These are phyloP conservation scores for Brachionus manjavacas DNA, from an alignment of 1,140 invertebrate species.

Conservation along the genomic window DNA sequence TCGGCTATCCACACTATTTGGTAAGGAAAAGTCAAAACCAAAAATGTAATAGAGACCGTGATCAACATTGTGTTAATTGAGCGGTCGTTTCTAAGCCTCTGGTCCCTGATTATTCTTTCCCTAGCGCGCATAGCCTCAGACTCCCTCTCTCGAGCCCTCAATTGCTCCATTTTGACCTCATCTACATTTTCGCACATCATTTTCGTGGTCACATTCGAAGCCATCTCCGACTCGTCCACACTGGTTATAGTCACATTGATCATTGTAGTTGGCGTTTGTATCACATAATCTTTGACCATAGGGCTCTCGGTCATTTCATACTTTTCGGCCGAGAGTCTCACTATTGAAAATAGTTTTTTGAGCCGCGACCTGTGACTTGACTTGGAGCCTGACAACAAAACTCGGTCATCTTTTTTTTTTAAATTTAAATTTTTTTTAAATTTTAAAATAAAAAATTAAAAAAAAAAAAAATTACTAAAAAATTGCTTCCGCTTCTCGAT, in stretches of 20 bases:
- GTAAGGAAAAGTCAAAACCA: constrained; percentile 33
- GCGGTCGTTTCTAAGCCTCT: constrained; percentile 7
- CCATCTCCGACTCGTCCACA: background rate
- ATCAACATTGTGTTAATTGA: constrained; percentile 36
- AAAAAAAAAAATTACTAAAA: constrained; percentile 17
- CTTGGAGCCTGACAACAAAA: background rate
- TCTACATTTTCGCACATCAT: background rate
- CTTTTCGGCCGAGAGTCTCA: background rate
- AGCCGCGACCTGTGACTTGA: background rate
- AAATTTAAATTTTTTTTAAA: background rate
- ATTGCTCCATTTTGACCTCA: background rate
- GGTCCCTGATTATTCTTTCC: background rate
- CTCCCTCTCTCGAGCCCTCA: background rate
- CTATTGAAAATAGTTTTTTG: background rate
- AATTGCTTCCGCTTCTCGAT: constrained; percentile 26
- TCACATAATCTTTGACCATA: background rate
- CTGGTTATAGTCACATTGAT: background rate
- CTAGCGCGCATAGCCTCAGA: background rate
- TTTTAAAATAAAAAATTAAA: background rate
- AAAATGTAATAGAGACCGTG: constrained; percentile 3
- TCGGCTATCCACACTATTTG: constrained; percentile 30
- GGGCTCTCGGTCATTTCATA: background rate
- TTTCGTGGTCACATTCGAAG: background rate
- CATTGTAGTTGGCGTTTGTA: background rate
- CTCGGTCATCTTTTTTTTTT: background rate